Conservation (phyloP, 2,113 vertebrate genomes). For the Zosterops japonicus region DNA sequence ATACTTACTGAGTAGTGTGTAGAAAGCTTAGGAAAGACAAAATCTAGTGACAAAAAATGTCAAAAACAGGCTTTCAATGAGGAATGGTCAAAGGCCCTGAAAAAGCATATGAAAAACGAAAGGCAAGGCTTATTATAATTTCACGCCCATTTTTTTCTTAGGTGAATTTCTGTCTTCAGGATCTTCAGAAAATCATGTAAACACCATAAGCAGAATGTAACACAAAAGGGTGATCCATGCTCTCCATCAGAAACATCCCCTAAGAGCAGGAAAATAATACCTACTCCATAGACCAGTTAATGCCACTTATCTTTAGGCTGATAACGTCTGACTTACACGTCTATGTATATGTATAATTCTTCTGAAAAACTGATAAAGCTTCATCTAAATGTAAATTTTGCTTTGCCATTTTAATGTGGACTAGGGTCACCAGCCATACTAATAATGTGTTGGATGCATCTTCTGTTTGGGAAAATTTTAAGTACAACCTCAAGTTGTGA, state of each 20-base stretch:
- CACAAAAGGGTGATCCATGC: background rate
- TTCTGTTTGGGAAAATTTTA: background rate
- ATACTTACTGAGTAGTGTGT: background rate
- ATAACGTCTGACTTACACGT: background rate
- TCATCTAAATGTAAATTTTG: background rate
- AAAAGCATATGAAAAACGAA: background rate
- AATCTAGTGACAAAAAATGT: background rate
- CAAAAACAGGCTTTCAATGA: background rate
- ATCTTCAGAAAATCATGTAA: background rate
- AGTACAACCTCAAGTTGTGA: background rate
- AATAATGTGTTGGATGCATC: background rate
- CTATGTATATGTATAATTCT: background rate
- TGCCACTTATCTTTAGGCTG: background rate
- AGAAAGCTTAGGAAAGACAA: background rate
- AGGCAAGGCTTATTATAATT: background rate
- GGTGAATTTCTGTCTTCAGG: background rate
- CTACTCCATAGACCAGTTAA: background rate
- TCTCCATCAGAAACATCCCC: background rate
- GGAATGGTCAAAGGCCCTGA: background rate
- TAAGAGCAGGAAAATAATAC: background rate
- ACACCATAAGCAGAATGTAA: background rate
- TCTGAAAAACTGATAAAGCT: background rate
- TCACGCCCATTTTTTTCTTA: background rate
- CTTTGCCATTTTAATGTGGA: background rate
- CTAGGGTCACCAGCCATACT: background rate